Evolutionary conservation across 2,888 invertebrate species (phyloP).

Genomic region (Fragum sueziense): DNA sequence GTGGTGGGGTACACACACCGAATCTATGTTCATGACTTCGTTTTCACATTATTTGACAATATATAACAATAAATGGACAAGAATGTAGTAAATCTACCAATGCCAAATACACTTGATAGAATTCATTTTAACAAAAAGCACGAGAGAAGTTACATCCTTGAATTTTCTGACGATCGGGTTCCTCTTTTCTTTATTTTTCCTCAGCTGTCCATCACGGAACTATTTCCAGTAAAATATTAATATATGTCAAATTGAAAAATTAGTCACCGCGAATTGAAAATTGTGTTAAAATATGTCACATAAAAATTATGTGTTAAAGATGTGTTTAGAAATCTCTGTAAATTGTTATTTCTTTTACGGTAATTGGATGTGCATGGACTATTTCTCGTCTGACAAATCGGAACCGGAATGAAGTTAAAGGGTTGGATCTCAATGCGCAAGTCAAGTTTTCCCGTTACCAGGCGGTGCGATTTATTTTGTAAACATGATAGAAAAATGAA

Average conservation of each 20-base stretch:
- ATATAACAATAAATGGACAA: background rate
- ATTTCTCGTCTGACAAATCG: slow-evolving; percentile 36
- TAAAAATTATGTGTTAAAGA: too few species aligned
- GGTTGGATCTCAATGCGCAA: slow-evolving; percentile 70
- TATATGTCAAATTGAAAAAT: slow-evolving; percentile 10
- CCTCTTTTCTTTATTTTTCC: slow-evolving; percentile 27
- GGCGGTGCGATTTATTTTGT: slow-evolving; percentile 51
- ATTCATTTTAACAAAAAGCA: slow-evolving; percentile 7
- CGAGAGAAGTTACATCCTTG: slow-evolving; percentile 5
- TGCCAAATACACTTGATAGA: slow-evolving; percentile 15
- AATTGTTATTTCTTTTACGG: too few species aligned
- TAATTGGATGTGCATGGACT: too few species aligned
- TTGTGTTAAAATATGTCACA: too few species aligned
- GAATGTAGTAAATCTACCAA: background rate
- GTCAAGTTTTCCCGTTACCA: slow-evolving; percentile 73
- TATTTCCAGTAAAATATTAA: slow-evolving; percentile 47
- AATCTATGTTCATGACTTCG: slow-evolving; percentile 51
- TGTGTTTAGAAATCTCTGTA: too few species aligned
- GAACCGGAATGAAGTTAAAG: slow-evolving; percentile 64
- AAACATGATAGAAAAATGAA: slow-evolving; percentile 10
- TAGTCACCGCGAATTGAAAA: too few species aligned
- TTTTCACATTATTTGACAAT: slow-evolving; percentile 9
- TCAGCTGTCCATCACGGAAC: slow-evolving; percentile 55
- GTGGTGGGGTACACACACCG: slow-evolving; percentile 49
- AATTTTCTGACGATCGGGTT: background rate